Evolutionary conservation across 2,113 vertebrate species (phyloP), one percentile per base, ranked within the genome.

Genomic region (Illadopsis cleaveri): DNA sequence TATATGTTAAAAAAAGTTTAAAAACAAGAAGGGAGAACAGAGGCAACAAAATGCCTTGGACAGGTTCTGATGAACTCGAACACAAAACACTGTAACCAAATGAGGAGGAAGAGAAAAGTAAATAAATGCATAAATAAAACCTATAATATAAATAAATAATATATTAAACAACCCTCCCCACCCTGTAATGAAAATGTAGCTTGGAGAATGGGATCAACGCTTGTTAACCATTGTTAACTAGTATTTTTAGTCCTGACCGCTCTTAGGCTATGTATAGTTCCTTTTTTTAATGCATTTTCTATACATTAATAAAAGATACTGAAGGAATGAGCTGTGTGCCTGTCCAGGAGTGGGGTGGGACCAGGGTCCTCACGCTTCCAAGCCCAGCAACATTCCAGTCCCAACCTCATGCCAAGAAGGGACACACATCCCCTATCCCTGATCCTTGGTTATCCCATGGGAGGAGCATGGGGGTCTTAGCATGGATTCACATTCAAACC

Each of bases 241-340:
- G 98, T 98, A 98, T 98, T 99, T 98, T 98, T 99, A 99, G 99
- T 99, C 99, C 98, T 98, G 98, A 98, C 98, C 83, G 94, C 98
- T 98, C 98, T 98, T 98, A 98, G 98, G 98, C 97, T 98, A 98
- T 99, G 98, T 99, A 99, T 99, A 99, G 98, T 98, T 99, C 99
- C 99, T 99, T 99, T 99, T 98, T 99, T 99, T 99, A 99, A 99
- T 99, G 99, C 98, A 99, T 99, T 99, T 99, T 99, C 99, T 99
- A 99, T 99, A 98, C 98, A 98, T 99, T 99, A 99, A 99, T 99
- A 99, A 99, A 99, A 99, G 98, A 99, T 99, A 98, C 97, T 84
- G 98, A 99, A 98, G 96, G 97, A 97, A 60, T 3, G 37, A 42
- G 50, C 25, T 3, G 58, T 44, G 86, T 89, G 64, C 51, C 68